Conservation (phyloP, 2,888 invertebrate genomes). For the Nephrotoma appendiculata region DNA sequence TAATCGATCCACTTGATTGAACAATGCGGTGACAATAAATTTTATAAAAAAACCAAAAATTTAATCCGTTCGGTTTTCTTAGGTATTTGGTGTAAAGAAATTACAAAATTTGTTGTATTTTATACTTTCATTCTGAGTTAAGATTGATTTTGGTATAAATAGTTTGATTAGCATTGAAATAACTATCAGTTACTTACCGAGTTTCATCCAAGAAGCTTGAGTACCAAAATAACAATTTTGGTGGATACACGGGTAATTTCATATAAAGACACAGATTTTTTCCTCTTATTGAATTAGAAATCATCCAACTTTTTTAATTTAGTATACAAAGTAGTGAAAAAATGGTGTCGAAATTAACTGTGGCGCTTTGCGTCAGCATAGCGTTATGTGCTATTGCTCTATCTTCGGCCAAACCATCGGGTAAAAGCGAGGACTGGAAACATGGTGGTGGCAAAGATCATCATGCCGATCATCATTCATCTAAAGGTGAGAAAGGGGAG, state of each 20-base stretch:
- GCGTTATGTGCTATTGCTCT: conserved; percentile 13
- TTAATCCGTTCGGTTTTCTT: background rate
- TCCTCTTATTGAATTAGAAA: background rate
- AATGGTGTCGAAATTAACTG: conserved; percentile 14
- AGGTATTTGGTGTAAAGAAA: background rate
- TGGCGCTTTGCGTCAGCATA: conserved; percentile 12
- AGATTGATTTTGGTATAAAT: conserved; percentile 1
- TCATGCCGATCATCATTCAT: conserved; percentile 45
- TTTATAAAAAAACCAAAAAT: background rate
- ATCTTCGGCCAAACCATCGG: conserved; percentile 17
- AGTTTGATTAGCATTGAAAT: background rate
- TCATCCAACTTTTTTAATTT: background rate
- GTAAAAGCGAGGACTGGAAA: conserved; percentile 27
- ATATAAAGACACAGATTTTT: conserved; percentile 1
- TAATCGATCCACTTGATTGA: background rate
- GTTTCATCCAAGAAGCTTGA: conserved; percentile 3
- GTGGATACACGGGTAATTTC: background rate
- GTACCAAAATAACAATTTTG: background rate
- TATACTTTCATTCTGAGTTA: background rate
- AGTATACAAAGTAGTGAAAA: background rate
- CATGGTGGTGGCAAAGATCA: conserved; percentile 53
- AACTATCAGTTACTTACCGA: background rate
- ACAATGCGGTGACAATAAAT: background rate
- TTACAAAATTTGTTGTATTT: background rate
- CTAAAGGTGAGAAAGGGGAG: conserved; percentile 54